Percentiles rank a stretch among this genome's conserved stretches.
phyloP scores from a whole-genome alignment of 2,797 vertebrate species.

The Sebastes taczanowskii region DNA sequence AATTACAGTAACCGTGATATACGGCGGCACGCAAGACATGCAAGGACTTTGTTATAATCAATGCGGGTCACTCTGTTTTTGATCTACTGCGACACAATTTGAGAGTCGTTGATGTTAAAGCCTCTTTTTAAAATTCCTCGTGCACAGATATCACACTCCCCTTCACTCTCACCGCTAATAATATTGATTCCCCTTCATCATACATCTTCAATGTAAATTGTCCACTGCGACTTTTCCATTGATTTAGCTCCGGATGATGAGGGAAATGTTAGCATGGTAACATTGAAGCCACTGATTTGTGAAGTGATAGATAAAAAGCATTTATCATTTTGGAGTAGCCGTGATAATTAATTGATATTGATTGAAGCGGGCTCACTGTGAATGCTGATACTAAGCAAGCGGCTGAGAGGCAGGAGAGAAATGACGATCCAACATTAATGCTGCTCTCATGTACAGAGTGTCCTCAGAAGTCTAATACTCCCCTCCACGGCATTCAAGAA shows the following conservation, averaged over 20 bases:
- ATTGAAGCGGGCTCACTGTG: constrained; percentile 45
- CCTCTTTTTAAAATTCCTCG: constrained; percentile 15
- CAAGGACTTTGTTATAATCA: constrained; percentile 12
- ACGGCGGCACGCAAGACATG: constrained; percentile 1
- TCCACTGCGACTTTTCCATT: constrained; percentile 58
- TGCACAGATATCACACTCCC: constrained; percentile 34
- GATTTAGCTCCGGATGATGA: constrained; percentile 52
- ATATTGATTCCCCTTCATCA: constrained; percentile 67
- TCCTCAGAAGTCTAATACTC: constrained; percentile 52
- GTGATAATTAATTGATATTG: constrained; percentile 75
- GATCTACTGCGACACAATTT: constrained; percentile 38
- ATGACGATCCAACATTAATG: constrained; percentile 24
- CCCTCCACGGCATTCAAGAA: constrained; percentile 57
- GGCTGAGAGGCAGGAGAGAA: constrained; percentile 26
- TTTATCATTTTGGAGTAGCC: constrained; percentile 71
- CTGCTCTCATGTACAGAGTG: constrained; percentile 38
- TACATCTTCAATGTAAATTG: constrained; percentile 66
- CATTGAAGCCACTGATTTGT: constrained; percentile 73
- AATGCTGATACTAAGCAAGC: constrained; percentile 34
- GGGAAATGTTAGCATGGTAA: constrained; percentile 68
- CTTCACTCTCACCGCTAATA: constrained; percentile 56
- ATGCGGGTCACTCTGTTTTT: constrained; percentile 20
- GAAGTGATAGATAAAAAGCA: constrained; percentile 71
- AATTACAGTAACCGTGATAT: constrained; percentile 48
- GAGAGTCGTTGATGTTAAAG: constrained; percentile 12